A percentile compares a stretch with the other conserved stretches of the same genome.
phyloP scores from a whole-genome alignment of 2,113 vertebrate species.

The Chelonoidis abingdonii region DNA sequence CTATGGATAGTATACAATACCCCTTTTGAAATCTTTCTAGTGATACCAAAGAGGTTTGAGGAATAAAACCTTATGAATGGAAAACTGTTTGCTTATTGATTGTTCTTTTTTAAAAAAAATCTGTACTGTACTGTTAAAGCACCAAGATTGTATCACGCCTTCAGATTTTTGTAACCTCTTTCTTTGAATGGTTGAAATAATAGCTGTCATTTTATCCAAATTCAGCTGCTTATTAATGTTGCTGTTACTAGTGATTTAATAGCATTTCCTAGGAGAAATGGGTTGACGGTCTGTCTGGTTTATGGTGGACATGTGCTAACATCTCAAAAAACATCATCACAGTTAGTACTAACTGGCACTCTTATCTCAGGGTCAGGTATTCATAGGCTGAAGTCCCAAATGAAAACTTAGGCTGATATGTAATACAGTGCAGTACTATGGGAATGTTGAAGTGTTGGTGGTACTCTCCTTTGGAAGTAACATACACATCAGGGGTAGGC shows the following conservation, averaged over 20 bases:
- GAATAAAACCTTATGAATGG: not conserved
- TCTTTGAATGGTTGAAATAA: slow-evolving; percentile 11
- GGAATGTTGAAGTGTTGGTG: rapidly evolving
- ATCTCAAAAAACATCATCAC: not conserved
- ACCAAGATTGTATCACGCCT: not conserved
- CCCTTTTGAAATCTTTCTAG: rapidly evolving
- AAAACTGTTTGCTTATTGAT: not conserved
- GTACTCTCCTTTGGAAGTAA: not conserved
- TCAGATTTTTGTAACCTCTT: slow-evolving; percentile 50
- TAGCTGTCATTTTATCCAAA: slow-evolving; percentile 43
- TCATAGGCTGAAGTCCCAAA: not conserved
- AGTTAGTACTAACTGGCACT: not conserved
- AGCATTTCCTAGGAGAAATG: not conserved
- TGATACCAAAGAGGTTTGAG: not conserved
- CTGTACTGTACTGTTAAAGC: not conserved
- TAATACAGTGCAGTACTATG: rapidly evolving
- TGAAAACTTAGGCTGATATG: rapidly evolving
- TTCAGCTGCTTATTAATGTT: slow-evolving; percentile 57
- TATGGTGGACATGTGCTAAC: not conserved
- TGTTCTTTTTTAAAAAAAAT: not conserved
- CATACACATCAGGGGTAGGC: not conserved
- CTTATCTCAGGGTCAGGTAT: not conserved
- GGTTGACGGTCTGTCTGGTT: slow-evolving; percentile 8
- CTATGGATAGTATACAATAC: not conserved
- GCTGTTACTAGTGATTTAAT: slow-evolving; percentile 53